phyloP scores from a whole-genome alignment of 1,140 invertebrate species.

The Bathynomus jamesi region DNA sequence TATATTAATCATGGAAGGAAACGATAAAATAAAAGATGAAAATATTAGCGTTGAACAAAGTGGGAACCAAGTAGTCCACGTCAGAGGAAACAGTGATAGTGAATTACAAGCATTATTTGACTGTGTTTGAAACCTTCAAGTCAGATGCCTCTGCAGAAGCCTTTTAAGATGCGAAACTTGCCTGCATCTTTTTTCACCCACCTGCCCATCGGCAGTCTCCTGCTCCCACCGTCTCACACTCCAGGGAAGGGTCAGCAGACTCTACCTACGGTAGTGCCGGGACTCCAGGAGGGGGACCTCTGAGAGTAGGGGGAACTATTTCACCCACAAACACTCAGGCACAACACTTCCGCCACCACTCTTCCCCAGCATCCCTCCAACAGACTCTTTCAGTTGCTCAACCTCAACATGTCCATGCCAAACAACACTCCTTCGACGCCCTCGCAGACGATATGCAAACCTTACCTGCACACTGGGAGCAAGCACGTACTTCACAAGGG shows the following conservation, averaged over 20 bases:
- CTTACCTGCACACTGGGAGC: conserved; percentile 89
- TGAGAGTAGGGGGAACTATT: conserved; percentile 46
- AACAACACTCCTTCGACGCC: conserved; percentile 82
- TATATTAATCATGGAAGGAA: not conserved
- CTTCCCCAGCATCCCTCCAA: conserved; percentile 86
- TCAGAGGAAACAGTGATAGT: conserved; percentile 85
- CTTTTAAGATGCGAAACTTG: conserved; percentile 88
- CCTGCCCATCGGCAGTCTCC: conserved; percentile 81
- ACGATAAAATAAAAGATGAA: not conserved
- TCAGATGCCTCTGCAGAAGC: conserved; percentile 71
- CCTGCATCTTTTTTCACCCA: conserved; percentile 95
- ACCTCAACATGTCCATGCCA: conserved; percentile 46
- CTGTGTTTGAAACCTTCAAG: conserved; percentile 81
- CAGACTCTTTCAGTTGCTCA: conserved; percentile 77
- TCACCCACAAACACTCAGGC: conserved; percentile 41
- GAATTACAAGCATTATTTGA: conserved; percentile 91
- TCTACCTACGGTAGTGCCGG: conserved; percentile 33
- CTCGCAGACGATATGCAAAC: conserved; percentile 66
- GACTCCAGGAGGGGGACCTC: conserved; percentile 20
- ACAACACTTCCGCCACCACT: conserved; percentile 83
- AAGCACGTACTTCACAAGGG: conserved; percentile 82
- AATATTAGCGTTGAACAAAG: conserved; percentile 29
- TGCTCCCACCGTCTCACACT: conserved; percentile 37
- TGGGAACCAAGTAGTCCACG: conserved; percentile 59
- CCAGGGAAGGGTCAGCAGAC: conserved; percentile 40